A percentile compares a stretch with the other conserved stretches of the same genome.
These are phyloP conservation scores for Gorsachius goisagi DNA, from an alignment of 2,113 vertebrate genomes.

Conservation along the genomic window DNA sequence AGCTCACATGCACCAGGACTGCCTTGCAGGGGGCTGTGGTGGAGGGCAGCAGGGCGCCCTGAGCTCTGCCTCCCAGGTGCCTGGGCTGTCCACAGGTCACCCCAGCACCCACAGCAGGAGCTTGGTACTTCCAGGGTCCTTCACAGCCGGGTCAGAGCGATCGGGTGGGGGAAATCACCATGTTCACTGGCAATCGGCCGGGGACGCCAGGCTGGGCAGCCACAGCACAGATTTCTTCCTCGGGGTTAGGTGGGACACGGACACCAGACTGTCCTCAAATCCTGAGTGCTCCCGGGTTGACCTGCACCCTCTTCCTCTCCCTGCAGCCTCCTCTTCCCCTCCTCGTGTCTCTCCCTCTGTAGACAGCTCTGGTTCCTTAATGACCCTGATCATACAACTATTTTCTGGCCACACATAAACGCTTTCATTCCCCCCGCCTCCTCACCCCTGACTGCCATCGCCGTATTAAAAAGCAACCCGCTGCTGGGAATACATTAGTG, in stretches of 20 bases:
- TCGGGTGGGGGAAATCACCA: not conserved
- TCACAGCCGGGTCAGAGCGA: not conserved
- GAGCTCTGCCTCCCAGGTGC: not conserved
- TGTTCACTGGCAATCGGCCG: not conserved
- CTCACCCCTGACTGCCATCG: conserved; percentile 46
- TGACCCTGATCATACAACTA: conserved; percentile 62
- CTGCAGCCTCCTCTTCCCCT: not conserved
- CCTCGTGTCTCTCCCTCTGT: not conserved
- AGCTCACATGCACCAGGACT: not conserved
- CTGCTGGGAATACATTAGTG: conserved; percentile 77
- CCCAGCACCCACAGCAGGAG: not conserved
- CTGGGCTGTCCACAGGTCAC: not conserved
- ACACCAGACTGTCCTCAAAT: not conserved
- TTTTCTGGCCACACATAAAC: conserved; percentile 65
- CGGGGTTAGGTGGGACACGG: not conserved
- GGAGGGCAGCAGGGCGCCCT: not conserved
- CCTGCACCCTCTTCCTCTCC: not conserved
- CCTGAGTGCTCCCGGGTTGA: not conserved
- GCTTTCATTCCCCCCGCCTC: not conserved
- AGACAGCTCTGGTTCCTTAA: conserved; percentile 9
- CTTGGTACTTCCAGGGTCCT: not conserved
- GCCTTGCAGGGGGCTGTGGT: not conserved
- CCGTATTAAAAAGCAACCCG: conserved; percentile 70
- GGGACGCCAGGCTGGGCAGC: not conserved
- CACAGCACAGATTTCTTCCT: not conserved